Conservation (phyloP, 2,797 vertebrate genomes). For the Hypotaenidia okinawae region DNA sequence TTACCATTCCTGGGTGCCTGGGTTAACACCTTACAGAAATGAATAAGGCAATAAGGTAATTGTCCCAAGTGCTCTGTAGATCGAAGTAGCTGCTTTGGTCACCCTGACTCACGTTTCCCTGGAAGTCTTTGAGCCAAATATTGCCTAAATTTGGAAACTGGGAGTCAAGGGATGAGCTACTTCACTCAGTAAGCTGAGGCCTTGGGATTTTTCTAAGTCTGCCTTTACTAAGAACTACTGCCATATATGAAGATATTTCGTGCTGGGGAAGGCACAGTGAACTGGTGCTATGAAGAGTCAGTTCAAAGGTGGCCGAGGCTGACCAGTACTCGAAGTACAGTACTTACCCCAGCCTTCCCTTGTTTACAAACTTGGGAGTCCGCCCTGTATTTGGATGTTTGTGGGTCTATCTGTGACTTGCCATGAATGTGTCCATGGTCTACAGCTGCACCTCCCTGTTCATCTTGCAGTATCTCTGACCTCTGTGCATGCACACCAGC, state of each 20-base stretch:
- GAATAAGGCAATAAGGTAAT: conserved; percentile 19
- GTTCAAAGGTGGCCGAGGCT: neutral
- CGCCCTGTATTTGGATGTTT: neutral
- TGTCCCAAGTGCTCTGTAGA: neutral
- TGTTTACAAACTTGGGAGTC: neutral
- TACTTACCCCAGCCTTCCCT: neutral
- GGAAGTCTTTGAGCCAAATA: neutral
- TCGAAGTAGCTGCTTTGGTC: neutral
- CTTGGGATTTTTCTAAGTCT: neutral
- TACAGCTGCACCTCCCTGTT: neutral
- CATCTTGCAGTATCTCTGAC: neutral
- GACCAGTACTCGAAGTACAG: neutral
- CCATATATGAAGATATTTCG: neutral
- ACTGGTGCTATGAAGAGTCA: neutral
- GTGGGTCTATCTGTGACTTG: neutral
- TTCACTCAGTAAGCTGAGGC: neutral
- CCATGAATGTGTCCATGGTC: neutral
- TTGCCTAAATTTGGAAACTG: neutral
- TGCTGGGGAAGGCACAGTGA: neutral
- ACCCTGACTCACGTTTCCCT: neutral
- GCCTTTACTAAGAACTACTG: neutral
- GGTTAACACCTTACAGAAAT: conserved; percentile 6
- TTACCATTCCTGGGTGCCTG: conserved; percentile 7
- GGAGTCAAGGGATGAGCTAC: neutral
- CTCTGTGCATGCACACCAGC: no score